phyloP scores from a whole-genome alignment of 2,888 invertebrate genomes.

The Torymus tubicola region DNA sequence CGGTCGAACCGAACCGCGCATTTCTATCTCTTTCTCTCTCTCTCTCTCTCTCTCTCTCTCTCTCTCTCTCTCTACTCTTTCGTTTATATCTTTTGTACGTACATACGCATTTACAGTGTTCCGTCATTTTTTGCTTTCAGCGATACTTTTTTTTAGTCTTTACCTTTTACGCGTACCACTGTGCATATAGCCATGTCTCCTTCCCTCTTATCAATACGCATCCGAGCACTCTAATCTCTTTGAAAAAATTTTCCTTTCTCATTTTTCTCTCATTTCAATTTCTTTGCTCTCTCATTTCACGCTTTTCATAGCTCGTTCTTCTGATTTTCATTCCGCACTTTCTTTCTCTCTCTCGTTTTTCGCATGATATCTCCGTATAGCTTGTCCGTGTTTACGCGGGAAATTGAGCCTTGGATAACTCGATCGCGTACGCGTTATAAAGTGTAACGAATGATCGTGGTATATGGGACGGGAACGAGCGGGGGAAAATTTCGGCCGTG shows the following conservation, averaged over 20 bases:
- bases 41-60: neutral
- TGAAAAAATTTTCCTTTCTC: neutral
- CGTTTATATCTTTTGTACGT: conserved; percentile 3
- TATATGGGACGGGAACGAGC: too few relatives aligned
- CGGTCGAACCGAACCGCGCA: conserved; percentile 9
- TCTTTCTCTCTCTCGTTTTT: neutral
- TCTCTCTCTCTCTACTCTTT: conserved; percentile 6
- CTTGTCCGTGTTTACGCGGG: neutral
- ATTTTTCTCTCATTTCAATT: neutral
- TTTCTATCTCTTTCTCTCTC: neutral
- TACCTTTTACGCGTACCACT: neutral
- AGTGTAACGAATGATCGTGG: conserved; percentile 11
- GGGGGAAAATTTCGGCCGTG: too few relatives aligned
- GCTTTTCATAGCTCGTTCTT: neutral
- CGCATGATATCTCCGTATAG: neutral
- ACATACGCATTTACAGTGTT: too few relatives aligned
- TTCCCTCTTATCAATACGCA: neutral
- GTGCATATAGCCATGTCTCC: neutral
- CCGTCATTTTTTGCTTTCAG: too few relatives aligned
- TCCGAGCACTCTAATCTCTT: conserved; percentile 5
- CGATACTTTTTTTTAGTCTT: neutral
- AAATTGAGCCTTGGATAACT: conserved; percentile 24
- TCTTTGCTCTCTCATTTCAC: conserved; percentile 8
- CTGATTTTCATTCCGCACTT: neutral
- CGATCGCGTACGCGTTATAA: conserved; percentile 3